phyloP scores from a whole-genome alignment of 2,888 invertebrate species.

The Cataglyphis rosenhaueri region DNA sequence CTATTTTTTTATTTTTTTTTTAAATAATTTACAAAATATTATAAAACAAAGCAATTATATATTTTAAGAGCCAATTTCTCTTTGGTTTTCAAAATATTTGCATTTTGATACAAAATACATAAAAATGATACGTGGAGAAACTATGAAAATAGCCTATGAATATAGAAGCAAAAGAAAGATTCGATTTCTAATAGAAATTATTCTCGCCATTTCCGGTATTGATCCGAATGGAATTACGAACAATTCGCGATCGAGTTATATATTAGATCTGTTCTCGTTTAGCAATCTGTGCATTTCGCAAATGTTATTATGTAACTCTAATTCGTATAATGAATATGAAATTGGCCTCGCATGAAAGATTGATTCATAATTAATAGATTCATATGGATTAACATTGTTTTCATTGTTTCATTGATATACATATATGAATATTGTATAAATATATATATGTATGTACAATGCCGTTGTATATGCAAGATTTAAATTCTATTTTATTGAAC shows the following conservation, averaged over 20 bases:
- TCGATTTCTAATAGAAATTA: background rate
- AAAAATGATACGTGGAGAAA: background rate
- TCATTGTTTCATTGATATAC: background rate
- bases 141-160: background rate
- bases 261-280: background rate
- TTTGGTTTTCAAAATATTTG: background rate
- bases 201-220: background rate
- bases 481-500: background rate
- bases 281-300: slow-evolving; percentile 7
- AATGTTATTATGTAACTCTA: background rate
- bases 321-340: background rate
- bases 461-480: background rate
- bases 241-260: background rate
- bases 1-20: background rate
- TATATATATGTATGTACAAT: background rate
- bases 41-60: background rate
- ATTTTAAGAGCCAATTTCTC: background rate
- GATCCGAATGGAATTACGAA: background rate
- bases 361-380: background rate
- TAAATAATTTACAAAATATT: background rate
- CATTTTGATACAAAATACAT: background rate
- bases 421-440: background rate
- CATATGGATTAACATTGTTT: background rate
- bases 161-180: background rate
- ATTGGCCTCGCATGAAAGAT: background rate